phyloP scores from a whole-genome alignment of 2,797 vertebrate genomes.

The Tragopan temminckii region DNA sequence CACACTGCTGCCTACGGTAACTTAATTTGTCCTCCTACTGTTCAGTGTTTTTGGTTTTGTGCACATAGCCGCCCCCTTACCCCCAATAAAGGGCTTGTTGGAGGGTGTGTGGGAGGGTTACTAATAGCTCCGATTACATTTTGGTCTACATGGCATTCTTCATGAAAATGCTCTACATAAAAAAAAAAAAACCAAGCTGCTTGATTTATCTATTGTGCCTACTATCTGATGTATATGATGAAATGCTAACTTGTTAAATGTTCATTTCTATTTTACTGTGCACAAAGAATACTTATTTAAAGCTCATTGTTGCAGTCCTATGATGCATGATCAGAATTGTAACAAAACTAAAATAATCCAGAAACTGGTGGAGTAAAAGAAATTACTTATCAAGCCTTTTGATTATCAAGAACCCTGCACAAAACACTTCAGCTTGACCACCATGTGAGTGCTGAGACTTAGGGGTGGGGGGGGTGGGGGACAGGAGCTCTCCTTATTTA shows the following conservation, averaged over 20 bases:
- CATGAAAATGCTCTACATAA: constrained; percentile 54
- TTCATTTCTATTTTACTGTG: constrained; percentile 71
- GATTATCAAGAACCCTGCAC: constrained; percentile 23
- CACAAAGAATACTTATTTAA: constrained; percentile 71
- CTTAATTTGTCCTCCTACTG: constrained; percentile 63
- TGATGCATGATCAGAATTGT: constrained; percentile 63
- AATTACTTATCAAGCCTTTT: constrained; percentile 39
- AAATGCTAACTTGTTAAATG: constrained; percentile 64
- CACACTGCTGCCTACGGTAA: constrained; percentile 69
- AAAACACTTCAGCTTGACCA: neutral
- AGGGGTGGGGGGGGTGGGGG: neutral
- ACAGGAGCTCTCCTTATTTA: neutral
- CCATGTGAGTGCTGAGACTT: neutral
- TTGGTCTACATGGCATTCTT: constrained; percentile 50
- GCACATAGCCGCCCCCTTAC: constrained; percentile 22
- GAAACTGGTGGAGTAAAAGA: constrained; percentile 58
- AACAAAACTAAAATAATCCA: constrained; percentile 64
- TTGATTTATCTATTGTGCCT: constrained; percentile 69
- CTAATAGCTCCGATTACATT: constrained; percentile 43
- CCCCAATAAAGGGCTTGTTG: neutral
- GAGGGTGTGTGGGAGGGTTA: constrained; percentile 13
- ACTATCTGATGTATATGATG: constrained; percentile 65
- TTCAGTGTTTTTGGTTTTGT: constrained; percentile 61
- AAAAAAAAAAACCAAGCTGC: constrained; percentile 24
- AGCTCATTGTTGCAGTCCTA: constrained; percentile 73